These are phyloP conservation scores for Sarcophaga rosellei DNA, from an alignment of 2,888 invertebrate species.

Conservation along the genomic window DNA sequence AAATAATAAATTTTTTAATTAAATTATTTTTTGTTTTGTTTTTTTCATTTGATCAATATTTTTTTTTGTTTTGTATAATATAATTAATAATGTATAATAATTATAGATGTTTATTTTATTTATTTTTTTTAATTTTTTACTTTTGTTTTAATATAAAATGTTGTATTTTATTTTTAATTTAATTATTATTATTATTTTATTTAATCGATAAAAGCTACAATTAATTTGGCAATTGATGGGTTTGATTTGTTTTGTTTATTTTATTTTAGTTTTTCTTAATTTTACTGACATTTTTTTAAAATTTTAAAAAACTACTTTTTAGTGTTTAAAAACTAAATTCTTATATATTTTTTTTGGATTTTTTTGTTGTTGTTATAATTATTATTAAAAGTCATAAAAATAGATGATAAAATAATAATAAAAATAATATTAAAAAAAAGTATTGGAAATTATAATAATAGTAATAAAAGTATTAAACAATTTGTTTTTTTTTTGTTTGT, in stretches of 20 bases:
- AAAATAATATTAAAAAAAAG: conserved; percentile 51
- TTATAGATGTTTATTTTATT: conserved; percentile 66
- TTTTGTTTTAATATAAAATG: conserved; percentile 70
- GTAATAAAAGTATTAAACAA: conserved; percentile 43
- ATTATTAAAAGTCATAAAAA: conserved; percentile 33
- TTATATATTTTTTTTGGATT: conserved; percentile 36
- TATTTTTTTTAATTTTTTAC: conserved; percentile 45
- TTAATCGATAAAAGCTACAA: conserved; percentile 80
- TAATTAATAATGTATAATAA: conserved; percentile 61
- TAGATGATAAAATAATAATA: conserved; percentile 53
- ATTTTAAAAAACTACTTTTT: conserved; percentile 57
- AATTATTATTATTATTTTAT: conserved; percentile 74
- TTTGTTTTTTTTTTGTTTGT: conserved; percentile 52
- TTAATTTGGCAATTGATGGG: conserved; percentile 82
- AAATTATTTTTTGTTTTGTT: too few relatives aligned
- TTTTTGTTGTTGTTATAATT: conserved; percentile 28
- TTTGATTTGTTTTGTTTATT: conserved; percentile 75
- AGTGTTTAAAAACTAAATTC: conserved; percentile 56
- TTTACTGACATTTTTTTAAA: conserved; percentile 60
- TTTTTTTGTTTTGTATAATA: conserved; percentile 48
- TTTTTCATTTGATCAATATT: conserved; percentile 16
- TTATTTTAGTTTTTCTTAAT: conserved; percentile 31
- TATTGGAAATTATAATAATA: conserved; percentile 46
- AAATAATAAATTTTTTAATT: conserved; percentile 40
- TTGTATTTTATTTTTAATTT: conserved; percentile 70